Base-by-base conservation (phyloP, 2,888 invertebrate genomes). In the Erynnis tages region DNA sequence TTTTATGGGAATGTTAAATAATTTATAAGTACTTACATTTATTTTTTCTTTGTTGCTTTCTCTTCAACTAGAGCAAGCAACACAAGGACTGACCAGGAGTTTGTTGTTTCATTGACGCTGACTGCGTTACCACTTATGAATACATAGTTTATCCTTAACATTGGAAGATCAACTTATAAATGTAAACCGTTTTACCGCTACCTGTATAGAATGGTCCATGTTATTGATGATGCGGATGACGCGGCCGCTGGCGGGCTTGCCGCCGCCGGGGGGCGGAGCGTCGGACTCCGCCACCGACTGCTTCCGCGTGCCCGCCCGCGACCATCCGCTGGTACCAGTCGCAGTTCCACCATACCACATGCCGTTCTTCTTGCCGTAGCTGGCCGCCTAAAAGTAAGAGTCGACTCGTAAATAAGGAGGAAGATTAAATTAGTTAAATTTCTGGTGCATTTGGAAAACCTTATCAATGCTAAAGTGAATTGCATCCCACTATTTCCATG, bases 151-250 rank as follows among this genome's bases (percentile, higher is more conserved):
- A n/a, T n/a, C n/a, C n/a, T n/a, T n/a, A n/a, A n/a, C n/a, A n/a
- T n/a, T n/a, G n/a, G n/a, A n/a, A n/a, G n/a, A n/a, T n/a, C n/a
- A n/a, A n/a, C n/a, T n/a, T n/a, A n/a, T n/a, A n/a, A 13, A 13
- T 13, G 13, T 30, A 6, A 8, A 2, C 32, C 6, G 5, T 32
- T 32, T 4, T 29, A 11, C 4, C n/a, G 5, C 80, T 79, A 96
- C 96, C 93, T 96, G 96, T 67, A 96, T 95, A 29, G 96, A 94
- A 78, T 97, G 96, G 82, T 97, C 95, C 91, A 95, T 93, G 79
- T 97, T 97, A 83, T 98, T 98, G 74, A 98, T 96, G 74, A 98
- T 96, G 64, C 97, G 92, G 76, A 98, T 97, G 65, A 97, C 95
- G 64, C 96, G 91, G 41, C 96, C 95, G 55, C 96, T 95, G 65